Evolutionary conservation across 2,797 vertebrate species (phyloP), one percentile per base, ranked within the genome.

Genomic region (Aplochiton taeniatus): DNA sequence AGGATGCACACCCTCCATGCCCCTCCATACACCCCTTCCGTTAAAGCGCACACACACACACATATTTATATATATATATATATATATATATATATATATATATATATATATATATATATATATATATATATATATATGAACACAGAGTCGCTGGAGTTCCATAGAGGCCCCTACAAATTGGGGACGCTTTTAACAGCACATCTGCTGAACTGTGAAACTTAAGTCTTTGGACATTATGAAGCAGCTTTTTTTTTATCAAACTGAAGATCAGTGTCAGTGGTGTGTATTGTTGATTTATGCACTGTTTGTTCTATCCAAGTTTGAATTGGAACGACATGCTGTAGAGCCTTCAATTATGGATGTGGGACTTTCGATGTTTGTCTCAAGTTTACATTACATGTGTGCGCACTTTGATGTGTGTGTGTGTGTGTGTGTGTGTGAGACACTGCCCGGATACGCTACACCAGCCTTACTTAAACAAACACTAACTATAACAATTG

Each of bases 401-500:
- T 61, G 47, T 61, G 60, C 50, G 19, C 41, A 19, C 14, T 43
- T 4, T 42, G 20, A 1, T 73, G 73, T 53, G 51, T 63, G 43
- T 55, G 52, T 16, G 18, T 57, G 53, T 56, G 45, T 43, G 42
- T 14, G 43, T 45, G 77, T 69, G 72, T 71, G 41, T 55, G 76
- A 76, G 69, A 72, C 72, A 75, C 71, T 78, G 78, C 72, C 70
- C 75, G 75, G 76, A 85, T 88, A 83, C 74, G 83, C 83, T 82
- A 81, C 61, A 82, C 70, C 82, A 73, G 71, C 74, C 72, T 68
- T 76, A 79, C 74, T 88, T 88, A 87, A 83, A 86, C 84, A 89
- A 90, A 88, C 82, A 74, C 76, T 73, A 85, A 79, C 74, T 79
- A 79, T 82, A 90, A 79, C 81, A 82, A 87, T 84, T 74, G 79